Conservation (phyloP, 92 coral and sea anemone species). For the Umimayanthus kanabou region DNA sequence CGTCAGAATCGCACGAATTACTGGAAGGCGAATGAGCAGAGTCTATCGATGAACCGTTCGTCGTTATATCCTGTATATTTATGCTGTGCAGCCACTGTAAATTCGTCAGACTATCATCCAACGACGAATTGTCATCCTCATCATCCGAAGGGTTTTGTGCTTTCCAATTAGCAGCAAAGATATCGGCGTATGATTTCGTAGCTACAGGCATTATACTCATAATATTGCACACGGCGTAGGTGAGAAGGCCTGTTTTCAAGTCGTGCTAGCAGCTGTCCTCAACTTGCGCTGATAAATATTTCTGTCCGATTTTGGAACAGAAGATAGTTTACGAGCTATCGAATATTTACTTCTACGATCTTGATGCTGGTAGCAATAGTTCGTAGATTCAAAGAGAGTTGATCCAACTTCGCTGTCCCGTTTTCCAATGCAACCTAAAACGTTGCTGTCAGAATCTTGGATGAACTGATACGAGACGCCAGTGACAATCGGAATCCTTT, state of each 20-base stretch:
- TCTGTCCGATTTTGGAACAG: constrained; percentile 30
- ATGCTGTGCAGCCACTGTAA: constrained; percentile 94
- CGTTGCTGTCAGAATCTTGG: not conserved
- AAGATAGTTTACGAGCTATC: not conserved
- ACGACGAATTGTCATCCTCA: constrained; percentile 64
- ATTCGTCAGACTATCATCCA: constrained; percentile 94
- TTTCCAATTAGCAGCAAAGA: constrained; percentile 97
- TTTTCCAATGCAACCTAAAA: not conserved
- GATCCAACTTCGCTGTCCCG: constrained; percentile 1
- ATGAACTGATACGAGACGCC: constrained; percentile 7
- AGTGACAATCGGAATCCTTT: constrained; percentile 48
- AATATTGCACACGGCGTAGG: constrained; percentile 42
- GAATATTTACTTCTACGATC: not conserved
- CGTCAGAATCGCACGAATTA: constrained; percentile 75
- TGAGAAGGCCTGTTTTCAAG: constrained; percentile 11
- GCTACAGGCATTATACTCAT: constrained; percentile 80
- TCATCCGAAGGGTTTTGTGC: constrained; percentile 79
- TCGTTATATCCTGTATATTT: constrained; percentile 85
- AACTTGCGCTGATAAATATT: not conserved
- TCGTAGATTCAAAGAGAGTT: constrained; percentile 2
- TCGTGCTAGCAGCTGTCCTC: constrained; percentile 6
- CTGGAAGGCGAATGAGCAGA: constrained; percentile 64
- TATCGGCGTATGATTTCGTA: constrained; percentile 89
- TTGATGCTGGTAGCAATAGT: not conserved
- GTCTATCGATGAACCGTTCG: constrained; percentile 50